These are phyloP conservation scores for Arizona elegans DNA, from an alignment of 2,113 vertebrate genomes.

Conservation along the genomic window DNA sequence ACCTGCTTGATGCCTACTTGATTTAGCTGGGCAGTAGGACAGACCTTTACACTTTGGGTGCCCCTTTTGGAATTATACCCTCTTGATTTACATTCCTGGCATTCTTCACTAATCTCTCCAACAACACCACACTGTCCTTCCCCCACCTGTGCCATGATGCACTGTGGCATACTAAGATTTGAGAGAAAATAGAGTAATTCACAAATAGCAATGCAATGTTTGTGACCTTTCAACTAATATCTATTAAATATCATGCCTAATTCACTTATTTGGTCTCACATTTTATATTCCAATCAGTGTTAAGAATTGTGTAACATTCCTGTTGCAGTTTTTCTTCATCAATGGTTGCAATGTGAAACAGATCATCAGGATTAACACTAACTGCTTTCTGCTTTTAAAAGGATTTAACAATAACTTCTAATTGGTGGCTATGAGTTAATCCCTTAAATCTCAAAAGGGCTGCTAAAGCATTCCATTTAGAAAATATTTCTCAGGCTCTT, in stretches of 20 bases:
- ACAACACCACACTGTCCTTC: not conserved
- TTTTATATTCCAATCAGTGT: not conserved
- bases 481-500: not conserved
- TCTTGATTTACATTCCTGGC: not conserved
- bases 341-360: conserved; percentile 36
- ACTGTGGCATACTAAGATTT: not conserved
- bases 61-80: not conserved
- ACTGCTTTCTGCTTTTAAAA: conserved; percentile 61
- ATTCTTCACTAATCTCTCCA: not conserved
- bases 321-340: conserved; percentile 22
- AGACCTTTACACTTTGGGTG: not conserved
- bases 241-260: conserved; percentile 10
- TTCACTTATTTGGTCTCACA: not conserved
- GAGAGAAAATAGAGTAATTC: not conserved
- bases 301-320: not conserved
- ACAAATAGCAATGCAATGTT: fast-evolving
- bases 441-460: conserved; percentile 46
- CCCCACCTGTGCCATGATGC: not conserved
- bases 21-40: not conserved
- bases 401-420: conserved; percentile 67
- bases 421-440: conserved; percentile 66
- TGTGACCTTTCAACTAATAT: not conserved
- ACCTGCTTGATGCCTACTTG: not conserved
- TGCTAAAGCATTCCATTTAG: conserved; percentile 45
- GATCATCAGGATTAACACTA: conserved; percentile 43